phyloP scores from a whole-genome alignment of 2,888 invertebrate genomes.

The Junonia oenone region DNA sequence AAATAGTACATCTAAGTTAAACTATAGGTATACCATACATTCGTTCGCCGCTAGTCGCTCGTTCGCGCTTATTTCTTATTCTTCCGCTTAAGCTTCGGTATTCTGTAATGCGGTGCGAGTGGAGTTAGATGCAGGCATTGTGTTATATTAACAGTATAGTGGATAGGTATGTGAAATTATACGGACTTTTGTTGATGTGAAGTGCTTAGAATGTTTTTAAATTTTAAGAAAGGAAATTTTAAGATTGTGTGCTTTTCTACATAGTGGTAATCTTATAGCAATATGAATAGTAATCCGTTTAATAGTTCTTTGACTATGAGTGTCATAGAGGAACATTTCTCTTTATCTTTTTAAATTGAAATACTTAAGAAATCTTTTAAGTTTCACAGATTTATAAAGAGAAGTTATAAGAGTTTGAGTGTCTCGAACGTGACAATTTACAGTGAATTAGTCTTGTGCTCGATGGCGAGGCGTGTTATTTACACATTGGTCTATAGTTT shows the following conservation, averaged over 20 bases:
- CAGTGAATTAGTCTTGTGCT: conserved; percentile 52
- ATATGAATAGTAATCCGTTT: background rate
- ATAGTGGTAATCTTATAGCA: background rate
- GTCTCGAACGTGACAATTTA: conserved; percentile 1
- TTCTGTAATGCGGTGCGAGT: conserved; percentile 72
- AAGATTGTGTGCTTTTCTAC: background rate
- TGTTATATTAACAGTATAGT: conserved; percentile 14
- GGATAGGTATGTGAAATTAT: conserved; percentile 21
- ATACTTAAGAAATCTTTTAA: background rate
- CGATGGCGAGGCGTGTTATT: conserved; percentile 50
- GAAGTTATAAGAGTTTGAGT: conserved; percentile 6
- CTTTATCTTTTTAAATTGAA: too few species aligned
- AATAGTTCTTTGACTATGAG: too few species aligned
- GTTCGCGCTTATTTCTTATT: conserved; percentile 36
- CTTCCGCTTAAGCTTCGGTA: conserved; percentile 74
- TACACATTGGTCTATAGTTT: conserved; percentile 38
- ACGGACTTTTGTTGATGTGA: background rate
- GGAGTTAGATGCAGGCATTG: conserved; percentile 49
- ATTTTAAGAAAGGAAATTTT: background rate
- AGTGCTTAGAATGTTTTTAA: background rate
- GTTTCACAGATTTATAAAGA: conserved; percentile 20
- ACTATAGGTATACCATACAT: conserved; percentile 58
- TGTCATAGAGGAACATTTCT: too few species aligned
- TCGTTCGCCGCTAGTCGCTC: conserved; percentile 60
- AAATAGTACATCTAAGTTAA: conserved; percentile 32